Base-by-base conservation (phyloP, 1,140 invertebrate species). In the Portunus trituberculatus region DNA sequence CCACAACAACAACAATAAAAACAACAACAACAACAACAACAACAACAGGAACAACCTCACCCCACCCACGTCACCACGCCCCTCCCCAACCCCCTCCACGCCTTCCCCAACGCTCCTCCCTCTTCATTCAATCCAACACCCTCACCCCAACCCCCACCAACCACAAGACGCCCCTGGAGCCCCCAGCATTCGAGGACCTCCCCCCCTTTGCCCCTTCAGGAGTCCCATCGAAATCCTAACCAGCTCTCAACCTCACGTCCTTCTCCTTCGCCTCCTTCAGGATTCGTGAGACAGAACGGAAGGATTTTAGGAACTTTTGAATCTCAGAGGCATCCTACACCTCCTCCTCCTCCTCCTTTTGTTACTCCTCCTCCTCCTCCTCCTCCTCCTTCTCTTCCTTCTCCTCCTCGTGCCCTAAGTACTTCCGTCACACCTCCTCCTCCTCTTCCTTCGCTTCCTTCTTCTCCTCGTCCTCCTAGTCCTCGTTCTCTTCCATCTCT, bases 301-400 rank as follows among this genome's bases (percentile, higher is more conserved):
- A n/a, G 67, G n/a, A 20, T 12, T n/a, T n/a, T 76, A 76, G 67
- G 67, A n/a, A 76, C 12, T 7, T 76, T n/a, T 7, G 67, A n/a
- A n/a, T 25, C 20, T 7, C 12, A n/a, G 6, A 20, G 67, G 67
- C 84, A 0, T 46, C 25, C 84, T 28, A 3, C 84, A 25, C 84
- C 84, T 46, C 84, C 31, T 46, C 84, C 84, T 46, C 84, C 84
- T 46, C 84, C 84, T 45, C 84, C 84, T 45, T 31, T 20, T 31
- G 10, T 25, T 25, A 10, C 59, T 25, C 14, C 0, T n/a, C 14
- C 83, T n/a, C 14, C n/a, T 32, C 14, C 83, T 32, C 83, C 83
- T 32, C 83, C 83, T 32, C 83, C 20, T 32, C 83, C 83, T 32
- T n/a, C 83, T 32, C 83, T 25, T 32, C 83, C 16, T 32, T 12